Evolutionary conservation across 2,113 vertebrate species (phyloP), one percentile per base, ranked within the genome.

Genomic region (Gambusia holbrooki): DNA sequence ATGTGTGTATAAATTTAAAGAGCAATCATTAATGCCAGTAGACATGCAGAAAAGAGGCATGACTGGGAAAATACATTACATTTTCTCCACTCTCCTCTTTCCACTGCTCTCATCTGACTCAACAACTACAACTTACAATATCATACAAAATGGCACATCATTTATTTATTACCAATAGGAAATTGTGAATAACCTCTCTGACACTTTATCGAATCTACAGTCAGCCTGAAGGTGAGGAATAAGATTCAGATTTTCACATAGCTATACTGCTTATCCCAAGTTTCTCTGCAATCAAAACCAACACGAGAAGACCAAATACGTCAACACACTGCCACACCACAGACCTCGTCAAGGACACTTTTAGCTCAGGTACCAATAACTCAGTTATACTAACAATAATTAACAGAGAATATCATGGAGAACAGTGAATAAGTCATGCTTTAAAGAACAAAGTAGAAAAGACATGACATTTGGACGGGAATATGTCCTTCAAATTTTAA

Each of bases 111-210:
- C 32, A 48, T 48, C 73, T 66, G 60, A 78, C 62, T 67, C 69
- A 42, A 63, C 51, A 71, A 72, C 30, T 63, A 62, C 35, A 6
- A 33, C 25, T 22, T 37, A 72, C n/a, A 2, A 73, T 19, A 19
- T 32, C 13, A 71, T 22, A 33, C 60, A 75, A 67, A 62, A 63
- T n/a, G 14, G 61, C n/a, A 48, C 17, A 77, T 68, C 0, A 67
- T 79, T 76, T 82, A 84, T 85, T 79, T 4, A 83, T 75, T 19
- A 33, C 29, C 1, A 1, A 69, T 22, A 75, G 72, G 69, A 74
- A 70, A 76, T 66, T 71, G 33, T 80, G 69, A 64, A 0, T 1
- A 11, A 64, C 32, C 1, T 29, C 1, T 29, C 29, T 27, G 30
- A 66, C 33, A 4, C 37, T 32, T 22, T 25, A 22, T 66, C 29